Base-by-base conservation (phyloP, 1,140 invertebrate genomes). In the Stegodyphus dumicola region DNA sequence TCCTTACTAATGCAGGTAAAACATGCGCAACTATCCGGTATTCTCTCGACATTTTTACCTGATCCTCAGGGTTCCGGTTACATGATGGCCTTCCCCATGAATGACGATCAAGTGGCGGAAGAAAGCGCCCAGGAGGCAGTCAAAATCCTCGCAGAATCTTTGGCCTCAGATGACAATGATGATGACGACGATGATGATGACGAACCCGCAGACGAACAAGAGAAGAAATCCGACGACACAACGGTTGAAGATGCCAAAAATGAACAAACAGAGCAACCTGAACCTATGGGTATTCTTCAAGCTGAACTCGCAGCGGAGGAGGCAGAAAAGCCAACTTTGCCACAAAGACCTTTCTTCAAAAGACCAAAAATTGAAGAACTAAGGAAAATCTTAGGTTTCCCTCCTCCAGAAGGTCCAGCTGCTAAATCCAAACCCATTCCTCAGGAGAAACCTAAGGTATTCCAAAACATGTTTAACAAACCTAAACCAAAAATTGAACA, bases 11-110 rank as follows among this genome's bases (percentile, higher is more conserved):
- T 77, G 54, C 60, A 78, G 76, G 33, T 79, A 65, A 79, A 74
- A 73, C 67, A 74, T 86, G 67, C 84, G 65, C 67, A 74, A 73
- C 75, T 65, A 60, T 86, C 85, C 77, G 69, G 69, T 69, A 86
- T 75, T 69, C 75, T 80, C 56, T 76, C 60, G 70, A 84, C 56
- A 66, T 84, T 84, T 84, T 56, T 86, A 56, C 56, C 73, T 80
- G 69, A 18, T 73, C 85, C 69, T 13, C 77, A 86, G 85, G 85
- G 76, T 6, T 80, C 85, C 70, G 69, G 77, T 56, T 86, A 86
- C 77, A 86, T 86, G 85, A 80, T 86, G 77, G 85, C 85, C 49
- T 86, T 86, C 51, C 85, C 85, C 33, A 80, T 86, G 85, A 70
- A 86, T 18, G 85, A 86, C 17, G 85, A 80, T 65, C 49, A 80